Base-by-base conservation (phyloP, 1,140 invertebrate genomes). In the Diorhabda carinulata region DNA sequence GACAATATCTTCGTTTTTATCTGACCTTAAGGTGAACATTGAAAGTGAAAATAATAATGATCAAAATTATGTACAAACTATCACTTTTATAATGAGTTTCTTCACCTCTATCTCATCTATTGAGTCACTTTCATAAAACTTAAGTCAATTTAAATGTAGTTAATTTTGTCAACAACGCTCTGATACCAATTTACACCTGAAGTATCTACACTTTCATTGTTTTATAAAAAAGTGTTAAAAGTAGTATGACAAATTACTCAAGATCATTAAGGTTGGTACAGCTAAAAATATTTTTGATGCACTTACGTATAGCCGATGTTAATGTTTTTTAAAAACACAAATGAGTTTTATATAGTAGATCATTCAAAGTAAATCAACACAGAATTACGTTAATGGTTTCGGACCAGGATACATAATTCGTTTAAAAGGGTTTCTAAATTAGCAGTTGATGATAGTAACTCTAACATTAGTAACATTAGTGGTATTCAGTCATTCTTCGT, bases 381-480 rank as follows among this genome's bases (percentile, higher is more conserved):
- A 77, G 76, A 78, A 78, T 71, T 73, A 73, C 78, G 78, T 79
- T 79, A 79, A 77, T 77, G 71, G 40, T 40, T 73, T 70, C 74
- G 47, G 72, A 74, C 70, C 75, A 78, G 77, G 72, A 69, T 67
- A 79, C 47, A 52, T 79, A 79, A 77, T 78, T 78, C 76, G 78
- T 77, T 79, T 78, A 77, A 78, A 79, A 79, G 77, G 78, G 78
- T 77, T 79, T 77, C 78, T 76, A 78, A 79, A 77, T 78, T 78
- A 78, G 76, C 76, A 75, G 77, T 78, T 79, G 78, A 79, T 79
- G 78, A 79, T 77, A 74, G 76, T 52, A 52, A 52, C 74, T 74
- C 71, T 76, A 63, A 59, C 78, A 79, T 76, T 79, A 78, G 75
- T 73, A 52, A 52, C 47, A 52, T 52, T 52, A 67, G 69, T 74